A percentile compares a stretch with the other conserved stretches of the same genome.
Evolutionary conservation across 2,888 invertebrate genomes (phyloP).

Genomic region (Bursaphelenchus okinawaensis): DNA sequence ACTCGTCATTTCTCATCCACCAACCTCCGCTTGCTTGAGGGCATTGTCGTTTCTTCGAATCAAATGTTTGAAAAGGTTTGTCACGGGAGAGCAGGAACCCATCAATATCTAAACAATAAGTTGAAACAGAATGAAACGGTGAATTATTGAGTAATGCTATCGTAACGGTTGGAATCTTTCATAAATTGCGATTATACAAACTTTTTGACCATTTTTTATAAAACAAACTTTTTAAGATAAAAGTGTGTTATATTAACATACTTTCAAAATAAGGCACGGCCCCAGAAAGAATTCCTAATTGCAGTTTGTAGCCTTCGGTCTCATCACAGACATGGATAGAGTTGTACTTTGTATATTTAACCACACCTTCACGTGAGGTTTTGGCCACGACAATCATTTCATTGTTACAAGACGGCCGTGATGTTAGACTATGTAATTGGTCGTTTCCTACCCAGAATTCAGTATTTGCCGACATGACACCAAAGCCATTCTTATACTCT

Average conservation of each 20-base stretch:
- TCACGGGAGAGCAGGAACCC: conserved; percentile 19
- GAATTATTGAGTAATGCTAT: no score
- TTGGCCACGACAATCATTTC: conserved; percentile 17
- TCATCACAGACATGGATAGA: conserved; percentile 20
- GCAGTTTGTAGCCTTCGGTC: conserved; percentile 9
- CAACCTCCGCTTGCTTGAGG: conserved; percentile 15
- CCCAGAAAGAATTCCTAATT: background rate
- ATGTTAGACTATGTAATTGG: conserved; percentile 21
- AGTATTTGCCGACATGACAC: conserved; percentile 1
- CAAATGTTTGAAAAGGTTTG: conserved; percentile 17
- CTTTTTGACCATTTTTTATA: no score
- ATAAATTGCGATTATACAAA: no score
- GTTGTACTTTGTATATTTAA: conserved; percentile 17
- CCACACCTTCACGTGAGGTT: conserved; percentile 14
- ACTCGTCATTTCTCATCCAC: conserved; percentile 13
- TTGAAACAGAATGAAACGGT: background rate
- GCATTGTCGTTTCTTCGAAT: conserved; percentile 14
- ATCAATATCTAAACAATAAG: conserved; percentile 19
- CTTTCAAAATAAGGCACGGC: background rate
- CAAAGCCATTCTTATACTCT: conserved; percentile 24
- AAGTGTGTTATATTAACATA: background rate
- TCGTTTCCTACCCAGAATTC: conserved; percentile 28
- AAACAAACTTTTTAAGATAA: no score
- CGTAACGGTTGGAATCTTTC: no score
- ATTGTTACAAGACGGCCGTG: conserved; percentile 19